Evolutionary conservation across 2,113 vertebrate species (phyloP).

Genomic region (Pluvianellus socialis): DNA sequence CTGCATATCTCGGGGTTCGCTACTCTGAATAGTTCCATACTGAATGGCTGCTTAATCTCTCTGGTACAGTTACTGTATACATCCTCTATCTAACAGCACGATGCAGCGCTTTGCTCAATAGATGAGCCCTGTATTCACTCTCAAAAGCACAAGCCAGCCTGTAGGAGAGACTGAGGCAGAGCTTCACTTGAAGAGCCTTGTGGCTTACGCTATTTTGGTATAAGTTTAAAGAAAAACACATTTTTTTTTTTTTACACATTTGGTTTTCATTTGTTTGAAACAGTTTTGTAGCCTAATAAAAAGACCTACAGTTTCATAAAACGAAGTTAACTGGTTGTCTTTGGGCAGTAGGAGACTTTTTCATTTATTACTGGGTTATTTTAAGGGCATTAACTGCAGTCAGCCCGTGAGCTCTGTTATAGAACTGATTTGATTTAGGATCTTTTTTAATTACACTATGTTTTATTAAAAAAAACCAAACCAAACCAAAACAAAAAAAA

Average conservation of each 20-base stretch:
- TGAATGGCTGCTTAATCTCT: slow-evolving; percentile 57
- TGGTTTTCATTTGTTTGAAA: slow-evolving; percentile 75
- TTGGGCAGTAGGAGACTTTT: slow-evolving; percentile 61
- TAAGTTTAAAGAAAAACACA: not conserved
- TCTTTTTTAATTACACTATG: not conserved
- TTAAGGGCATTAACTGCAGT: slow-evolving; percentile 59
- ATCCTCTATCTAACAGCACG: not conserved
- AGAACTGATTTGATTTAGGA: slow-evolving; percentile 28
- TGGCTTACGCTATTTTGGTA: not conserved
- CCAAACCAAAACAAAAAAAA: not conserved
- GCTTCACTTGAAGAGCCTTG: not conserved
- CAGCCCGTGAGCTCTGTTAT: not conserved
- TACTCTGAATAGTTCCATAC: slow-evolving; percentile 16
- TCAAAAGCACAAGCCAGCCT: slow-evolving; percentile 22
- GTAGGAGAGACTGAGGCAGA: not conserved
- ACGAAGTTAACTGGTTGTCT: slow-evolving; percentile 70
- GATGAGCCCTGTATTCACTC: slow-evolving; percentile 3
- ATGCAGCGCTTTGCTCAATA: not conserved
- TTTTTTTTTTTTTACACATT: slow-evolving; percentile 49
- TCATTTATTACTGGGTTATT: slow-evolving; percentile 70
- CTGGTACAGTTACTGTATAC: not conserved
- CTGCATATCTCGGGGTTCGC: not conserved
- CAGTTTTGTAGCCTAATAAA: slow-evolving; percentile 71
- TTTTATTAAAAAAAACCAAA: not conserved
- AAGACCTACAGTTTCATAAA: slow-evolving; percentile 72